Base-by-base conservation (phyloP, 2,797 vertebrate genomes). In the Novumbra hubbsi region DNA sequence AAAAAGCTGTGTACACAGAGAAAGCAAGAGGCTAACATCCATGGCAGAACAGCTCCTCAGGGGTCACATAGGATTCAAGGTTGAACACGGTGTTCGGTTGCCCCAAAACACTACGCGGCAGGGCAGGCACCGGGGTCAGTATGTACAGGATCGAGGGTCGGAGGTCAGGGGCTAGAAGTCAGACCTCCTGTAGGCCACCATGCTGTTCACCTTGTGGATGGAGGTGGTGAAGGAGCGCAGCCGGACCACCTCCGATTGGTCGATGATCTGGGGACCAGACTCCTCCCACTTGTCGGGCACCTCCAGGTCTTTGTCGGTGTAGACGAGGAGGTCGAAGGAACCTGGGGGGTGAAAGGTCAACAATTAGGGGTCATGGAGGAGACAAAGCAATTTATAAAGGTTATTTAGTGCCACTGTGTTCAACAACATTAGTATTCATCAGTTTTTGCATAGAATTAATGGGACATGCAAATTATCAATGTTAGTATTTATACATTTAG, bases 241-340 rank as follows among this genome's bases (percentile, higher is more conserved):
- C 14, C 95, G 95, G 68, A 99, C 97, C 82, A 98, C 96, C 88
- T 99, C 98, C 0, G 97, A 98, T 49, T 98, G 96, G 84, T 93
- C 76, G 27, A 99, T 96, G 68, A 97, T 96, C 78, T 99, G 96
- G 1, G 98, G 97, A 1, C 96, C 96, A 0, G 96, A 99, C 85
- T 97, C 97, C 67, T 98, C 98, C 98, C 97, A 99, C 86, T 97
- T 97, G 0, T 96, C 96, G 14, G 96, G 97, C 50, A 98, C 95
- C 72, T 85, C 89, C 83, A 96, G 77, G 66, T 98, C 95, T 88
- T 98, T 99, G 85, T 98, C 97, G 0, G 98, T 99, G 85, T 98
- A 98, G 79, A 99, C 94, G 70, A 99, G 94, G 63, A 99, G 94
- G 89, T 99, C 97, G 77, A 99, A 99, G 0, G 97, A 94, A 92